Base-by-base conservation (phyloP, 2,113 vertebrate species). In the Microtus richardsoni region DNA sequence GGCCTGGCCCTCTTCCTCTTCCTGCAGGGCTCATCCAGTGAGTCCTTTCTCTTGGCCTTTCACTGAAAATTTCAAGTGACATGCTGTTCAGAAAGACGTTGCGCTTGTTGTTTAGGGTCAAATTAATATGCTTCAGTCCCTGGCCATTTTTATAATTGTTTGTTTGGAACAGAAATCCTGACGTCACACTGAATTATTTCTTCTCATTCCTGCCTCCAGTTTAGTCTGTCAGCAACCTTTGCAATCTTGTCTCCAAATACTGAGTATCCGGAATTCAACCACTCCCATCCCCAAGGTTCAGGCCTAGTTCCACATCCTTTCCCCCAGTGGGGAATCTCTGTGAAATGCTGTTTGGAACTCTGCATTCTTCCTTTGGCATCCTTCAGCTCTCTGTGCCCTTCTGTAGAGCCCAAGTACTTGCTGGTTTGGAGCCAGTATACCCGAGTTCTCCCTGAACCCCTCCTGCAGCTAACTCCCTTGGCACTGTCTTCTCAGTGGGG, bases 11-110 rank as follows among this genome's bases (percentile, higher is more conserved):
- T 52, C 36, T n/a, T n/a, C n/a, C n/a, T n/a, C n/a, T 78, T n/a
- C 66, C 83, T 64, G 24, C 33, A 19, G 44, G 24, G 24, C 47
- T 77, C 8, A n/a, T 39, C 3, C 1, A 26, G 30, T 5, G 26
- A 22, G n/a, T 74, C 79, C 28, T 13, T 79, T 75, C 19, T 22
- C 70, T 80, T 93, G 52, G 62, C 12, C n/a, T 88, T 93, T 92
- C 41, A 33, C 41, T 62, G n/a, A 92, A 89, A 88, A 4, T 24
- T 71, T 47, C 52, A 41, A 52, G 44, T 91, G 71, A 60, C 0
- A 22, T 5, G 41, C 26, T 88, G 21, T 91, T 80, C 30, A 91
- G 16, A 62, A 94, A 39, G 33, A 12, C 36, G 21, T 62, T 24
- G 28, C 16, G 12, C 60, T 60, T 74, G 36, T 39, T 83, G 24